Percentiles rank a stretch among this genome's conserved stretches.
Evolutionary conservation across 1,140 invertebrate species (phyloP).

Genomic region (Aphidius ervi): DNA sequence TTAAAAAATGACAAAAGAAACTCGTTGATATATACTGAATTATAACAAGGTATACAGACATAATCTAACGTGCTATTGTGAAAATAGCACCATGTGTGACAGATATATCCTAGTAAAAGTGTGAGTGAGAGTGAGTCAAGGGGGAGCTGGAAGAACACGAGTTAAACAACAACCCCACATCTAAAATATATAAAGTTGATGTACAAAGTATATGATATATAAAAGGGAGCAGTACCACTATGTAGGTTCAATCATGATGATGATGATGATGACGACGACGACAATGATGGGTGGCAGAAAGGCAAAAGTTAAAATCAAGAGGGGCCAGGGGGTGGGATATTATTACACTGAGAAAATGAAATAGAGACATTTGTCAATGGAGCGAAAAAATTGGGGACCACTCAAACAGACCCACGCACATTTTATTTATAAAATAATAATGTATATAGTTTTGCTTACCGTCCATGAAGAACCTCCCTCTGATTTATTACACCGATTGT

Average conservation of each 20-base stretch:
- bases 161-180: no score
- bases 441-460: not conserved
- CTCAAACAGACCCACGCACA: conserved; percentile 10
- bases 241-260: no score
- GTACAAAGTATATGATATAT: no score
- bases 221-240: no score
- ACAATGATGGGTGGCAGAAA: not conserved
- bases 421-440: not conserved
- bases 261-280: not conserved
- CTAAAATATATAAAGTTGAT: no score
- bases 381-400: conserved; percentile 15
- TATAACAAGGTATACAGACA: conserved; percentile 9
- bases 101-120: conserved; percentile 16
- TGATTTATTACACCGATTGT: conserved; percentile 29
- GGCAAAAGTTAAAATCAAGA: not conserved
- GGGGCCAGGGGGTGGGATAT: not conserved
- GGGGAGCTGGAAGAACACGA: no score
- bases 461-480: conserved; percentile 4
- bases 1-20: not conserved
- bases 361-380: conserved; percentile 30
- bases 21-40: conserved; percentile 12
- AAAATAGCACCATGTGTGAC: conserved; percentile 19
- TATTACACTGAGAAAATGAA: conserved; percentile 16
- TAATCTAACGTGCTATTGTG: conserved; percentile 16
- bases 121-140: not conserved